Percentiles rank a stretch among this genome's conserved stretches.
These are phyloP conservation scores for Pseudomyrmex gracilis DNA, from an alignment of 1,140 invertebrate species.

Conservation along the genomic window DNA sequence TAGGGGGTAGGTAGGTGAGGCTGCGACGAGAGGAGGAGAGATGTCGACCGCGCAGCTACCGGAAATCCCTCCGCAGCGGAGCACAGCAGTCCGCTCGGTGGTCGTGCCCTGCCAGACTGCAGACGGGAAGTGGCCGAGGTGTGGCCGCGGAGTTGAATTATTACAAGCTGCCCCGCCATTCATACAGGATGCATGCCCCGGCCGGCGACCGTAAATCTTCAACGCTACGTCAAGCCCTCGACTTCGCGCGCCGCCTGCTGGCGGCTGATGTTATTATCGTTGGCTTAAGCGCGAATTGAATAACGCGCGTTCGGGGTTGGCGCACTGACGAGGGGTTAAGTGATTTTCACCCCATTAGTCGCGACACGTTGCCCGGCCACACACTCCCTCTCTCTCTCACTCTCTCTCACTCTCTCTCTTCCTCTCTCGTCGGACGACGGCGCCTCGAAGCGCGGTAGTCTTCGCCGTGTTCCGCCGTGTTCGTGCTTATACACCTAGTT, in stretches of 20 bases:
- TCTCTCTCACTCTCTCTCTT: too few relatives aligned
- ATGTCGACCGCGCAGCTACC: conserved; percentile 79
- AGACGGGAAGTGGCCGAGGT: conserved; percentile 84
- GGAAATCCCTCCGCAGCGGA: conserved; percentile 79
- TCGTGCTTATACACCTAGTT: conserved; percentile 51
- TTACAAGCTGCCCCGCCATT: conserved; percentile 83
- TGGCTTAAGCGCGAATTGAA: conserved; percentile 80
- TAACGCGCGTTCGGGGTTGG: conserved; percentile 73
- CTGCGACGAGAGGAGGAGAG: conserved; percentile 60
- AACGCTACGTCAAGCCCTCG: conserved; percentile 79
- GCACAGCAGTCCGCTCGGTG: conserved; percentile 72
- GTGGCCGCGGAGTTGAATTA: conserved; percentile 85
- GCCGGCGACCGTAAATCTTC: conserved; percentile 82
- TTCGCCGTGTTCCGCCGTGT: conserved; percentile 49
- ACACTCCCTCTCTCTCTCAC: too few relatives aligned
- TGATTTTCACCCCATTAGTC: conserved; percentile 81
- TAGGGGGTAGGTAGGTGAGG: neutral
- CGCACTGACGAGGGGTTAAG: conserved; percentile 79
- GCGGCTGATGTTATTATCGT: conserved; percentile 79
- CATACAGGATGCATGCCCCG: conserved; percentile 83
- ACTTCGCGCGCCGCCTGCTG: conserved; percentile 74
- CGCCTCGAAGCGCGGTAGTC: conserved; percentile 11
- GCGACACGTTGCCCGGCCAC: conserved; percentile 38
- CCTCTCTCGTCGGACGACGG: conserved; percentile 23
- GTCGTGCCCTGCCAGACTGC: conserved; percentile 77